Evolutionary conservation across 2,888 invertebrate species (phyloP), one percentile per base, ranked within the genome.

Genomic region (Cryptus viduatorius): DNA sequence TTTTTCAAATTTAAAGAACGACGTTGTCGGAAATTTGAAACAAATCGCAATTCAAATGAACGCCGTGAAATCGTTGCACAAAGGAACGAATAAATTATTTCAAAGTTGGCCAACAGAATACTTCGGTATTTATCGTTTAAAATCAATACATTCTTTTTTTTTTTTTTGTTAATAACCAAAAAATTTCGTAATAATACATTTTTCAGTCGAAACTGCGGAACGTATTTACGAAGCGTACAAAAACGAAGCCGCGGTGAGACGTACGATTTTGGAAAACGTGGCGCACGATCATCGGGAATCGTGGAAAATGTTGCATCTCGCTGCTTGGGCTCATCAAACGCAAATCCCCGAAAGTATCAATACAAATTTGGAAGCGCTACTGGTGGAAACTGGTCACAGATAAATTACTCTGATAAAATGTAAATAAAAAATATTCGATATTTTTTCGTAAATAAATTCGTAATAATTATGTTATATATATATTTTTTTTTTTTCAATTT

Each of bases 271-370:
- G 16, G 92, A 94, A 87, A 93, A 94, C 86, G 87, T 94, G 12
- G 94, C 94, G 4, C 94, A 94, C 87, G 89, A 90, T 84, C 78
- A 83, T 69, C 89, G 89, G 14, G 92, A 94, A 67, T 89, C 92
- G 64, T 88, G 86, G 78, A 90, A 94, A 86, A 94, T 94, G 93
- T 91, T 94, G 78, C 93, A 94, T 85, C 89, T 93, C 4, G 92
- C 94, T 7, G 88, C 92, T 4, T 94, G 94, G 94, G 88, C 93
- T 10, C 93, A 94, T 86, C 93, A 94, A 87, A 93, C 94, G 4
- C 92, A 93, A 78, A 89, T 94, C 71, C 80, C 90, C 31, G 87
- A 90, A 31, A 85, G 86, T 81, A 42, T 91, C 16, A 86, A 82
- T 12, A 86, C 84, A 42, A 80, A 79, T 65, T 75, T 92, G 42